phyloP scores from a whole-genome alignment of 37 sponge, comb jelly and placozoan species.

The Cliona cf. orientalis region DNA sequence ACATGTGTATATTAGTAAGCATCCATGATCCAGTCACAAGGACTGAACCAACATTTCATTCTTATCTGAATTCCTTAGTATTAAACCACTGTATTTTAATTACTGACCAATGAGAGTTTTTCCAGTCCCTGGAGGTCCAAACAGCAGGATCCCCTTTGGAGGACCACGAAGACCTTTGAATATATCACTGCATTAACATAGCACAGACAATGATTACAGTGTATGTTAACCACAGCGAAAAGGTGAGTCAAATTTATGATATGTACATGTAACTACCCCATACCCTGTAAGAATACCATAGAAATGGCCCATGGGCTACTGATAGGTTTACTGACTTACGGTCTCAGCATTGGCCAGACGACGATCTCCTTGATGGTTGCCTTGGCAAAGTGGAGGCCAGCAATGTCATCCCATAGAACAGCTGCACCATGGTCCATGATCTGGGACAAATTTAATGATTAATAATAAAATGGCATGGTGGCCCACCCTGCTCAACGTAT shows the following conservation, averaged over 20 bases:
- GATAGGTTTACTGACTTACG: slow-evolving; percentile 57
- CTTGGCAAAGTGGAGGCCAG: slow-evolving; percentile 97
- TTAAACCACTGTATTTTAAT: not conserved
- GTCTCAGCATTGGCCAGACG: slow-evolving; percentile 98
- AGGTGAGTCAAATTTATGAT: not conserved
- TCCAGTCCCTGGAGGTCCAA: slow-evolving; percentile 99
- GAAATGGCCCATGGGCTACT: not conserved
- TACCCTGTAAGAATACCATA: not conserved
- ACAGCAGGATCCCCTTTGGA: slow-evolving; percentile 96
- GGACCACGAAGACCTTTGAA: slow-evolving; percentile 98
- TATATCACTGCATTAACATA: slow-evolving; percentile 89
- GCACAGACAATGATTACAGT: not conserved
- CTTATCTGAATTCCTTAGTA: not conserved
- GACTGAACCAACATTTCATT: not conserved
- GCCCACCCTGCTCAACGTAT: not conserved
- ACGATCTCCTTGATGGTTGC: slow-evolving; percentile 95
- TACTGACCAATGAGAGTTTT: slow-evolving; percentile 94
- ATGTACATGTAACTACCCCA: not conserved
- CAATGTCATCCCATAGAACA: slow-evolving; percentile 95
- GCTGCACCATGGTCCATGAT: slow-evolving; percentile 95
- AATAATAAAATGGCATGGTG: not conserved
- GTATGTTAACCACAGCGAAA: not conserved
- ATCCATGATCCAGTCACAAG: no score
- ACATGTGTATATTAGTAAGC: not conserved
- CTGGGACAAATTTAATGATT: slow-evolving; percentile 32